These are phyloP conservation scores for Geotrupes spiniger DNA, from an alignment of 2,888 invertebrate genomes.

Conservation along the genomic window DNA sequence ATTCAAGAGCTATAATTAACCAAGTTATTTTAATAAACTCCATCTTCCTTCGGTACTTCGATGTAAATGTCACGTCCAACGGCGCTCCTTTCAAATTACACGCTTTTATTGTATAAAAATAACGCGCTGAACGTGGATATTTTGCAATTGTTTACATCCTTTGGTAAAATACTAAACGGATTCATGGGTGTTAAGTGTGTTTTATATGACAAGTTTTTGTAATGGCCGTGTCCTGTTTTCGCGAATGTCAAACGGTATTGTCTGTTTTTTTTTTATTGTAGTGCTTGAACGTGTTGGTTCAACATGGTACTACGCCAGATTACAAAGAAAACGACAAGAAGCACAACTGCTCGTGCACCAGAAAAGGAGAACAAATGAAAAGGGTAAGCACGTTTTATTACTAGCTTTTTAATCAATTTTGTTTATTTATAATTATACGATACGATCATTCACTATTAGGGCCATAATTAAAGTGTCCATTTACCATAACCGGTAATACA, in stretches of 20 bases:
- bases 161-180: not conserved
- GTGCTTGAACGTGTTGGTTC: conserved; percentile 79
- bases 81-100: not conserved
- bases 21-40: not conserved
- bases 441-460: too few species aligned
- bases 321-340: conserved; percentile 53
- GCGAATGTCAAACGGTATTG: conserved; percentile 4
- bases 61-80: not conserved
- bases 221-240: conserved; percentile 4
- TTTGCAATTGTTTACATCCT: not conserved
- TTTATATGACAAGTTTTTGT: conserved; percentile 14
- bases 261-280: conserved; percentile 44
- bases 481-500: too few species aligned
- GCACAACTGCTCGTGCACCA: conserved; percentile 49
- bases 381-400: conserved; percentile 38
- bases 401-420: too few species aligned
- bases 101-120: conserved; percentile 1
- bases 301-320: conserved; percentile 72
- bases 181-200: conserved; percentile 3
- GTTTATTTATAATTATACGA: too few species aligned
- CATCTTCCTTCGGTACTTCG: not conserved
- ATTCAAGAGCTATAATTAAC: too few species aligned
- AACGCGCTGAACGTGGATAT: conserved; percentile 1
- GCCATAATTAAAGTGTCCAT: too few species aligned
- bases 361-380: conserved; percentile 45